Evolutionary conservation across 2,797 vertebrate species (phyloP), one percentile per base, ranked within the genome.

Genomic region (Petrocephalus sullivani): DNA sequence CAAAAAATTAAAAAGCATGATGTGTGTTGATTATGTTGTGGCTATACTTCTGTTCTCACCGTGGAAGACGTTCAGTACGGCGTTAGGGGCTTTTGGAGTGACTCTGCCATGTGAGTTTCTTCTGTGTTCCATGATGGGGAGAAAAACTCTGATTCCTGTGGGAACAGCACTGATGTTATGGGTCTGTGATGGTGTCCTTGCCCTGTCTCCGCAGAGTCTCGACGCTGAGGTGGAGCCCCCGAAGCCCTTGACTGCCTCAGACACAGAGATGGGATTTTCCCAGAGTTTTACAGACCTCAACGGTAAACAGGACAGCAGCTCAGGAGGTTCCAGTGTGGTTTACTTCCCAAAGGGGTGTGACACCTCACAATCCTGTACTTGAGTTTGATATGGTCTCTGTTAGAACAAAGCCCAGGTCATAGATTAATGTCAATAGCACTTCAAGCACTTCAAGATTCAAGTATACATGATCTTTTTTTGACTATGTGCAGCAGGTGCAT

Each of bases 191-290:
- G 3, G 81, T 3, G 19, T 16, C 46, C 46, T 21, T 83, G 12
- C 28, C 8, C 46, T n/a, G 19, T 53, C 4, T 83, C 46, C 53
- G n/a, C 49, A 83, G 81, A 83, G 81, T 54, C 81, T 83, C 9
- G 49, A 23, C 46, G 81, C 49, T 12, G 81, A 83, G 46, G 46
- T 23, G 10, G 19, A 21, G n/a, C 10, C 21, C n/a, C n/a, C 49
- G 3, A 7, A 4, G 21, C 16, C n/a, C 4, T 19, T 2, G 9
- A 2, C 81, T 10, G 19, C 81, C 49, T 23, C 49, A 83, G 10
- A 93, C 95, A 95, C 94, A 93, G 95, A 96, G 95, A 96, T 95
- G 94, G 95, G 95, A 92, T 94, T 86, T 54, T 67, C 57, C n/a
- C 57, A 86, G 58, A 37, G 64, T 60, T 33, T 91, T 53, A 54